Percentiles rank a stretch among this genome's conserved stretches.
Conservation (phyloP, 2,888 invertebrate genomes). For the Holacanthella duospinosa region DNA sequence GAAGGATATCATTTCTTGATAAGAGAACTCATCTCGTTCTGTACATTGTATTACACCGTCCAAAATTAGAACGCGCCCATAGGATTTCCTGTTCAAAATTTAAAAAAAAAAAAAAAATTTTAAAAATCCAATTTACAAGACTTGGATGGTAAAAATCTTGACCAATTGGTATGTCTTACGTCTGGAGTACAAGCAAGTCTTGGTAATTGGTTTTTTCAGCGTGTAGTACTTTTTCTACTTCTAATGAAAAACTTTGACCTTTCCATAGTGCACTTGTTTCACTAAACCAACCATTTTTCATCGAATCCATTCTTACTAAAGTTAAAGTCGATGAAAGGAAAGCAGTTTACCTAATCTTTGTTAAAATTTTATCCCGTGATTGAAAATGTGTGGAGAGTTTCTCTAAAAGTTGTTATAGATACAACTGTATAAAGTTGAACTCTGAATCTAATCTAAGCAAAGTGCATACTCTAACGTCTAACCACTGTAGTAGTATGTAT, state of each 20-base stretch:
- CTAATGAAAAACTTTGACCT: conserved; percentile 74
- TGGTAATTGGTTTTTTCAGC: conserved; percentile 71
- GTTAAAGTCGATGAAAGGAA: not conserved
- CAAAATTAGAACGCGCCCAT: conserved; percentile 77
- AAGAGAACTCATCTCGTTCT: conserved; percentile 89
- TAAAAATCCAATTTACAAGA: not conserved
- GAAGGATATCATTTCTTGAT: conserved; percentile 97
- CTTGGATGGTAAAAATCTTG: conserved; percentile 1
- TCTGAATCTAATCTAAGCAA: too few relatives aligned
- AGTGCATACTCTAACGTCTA: too few relatives aligned
- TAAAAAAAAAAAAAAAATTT: conserved; percentile 41
- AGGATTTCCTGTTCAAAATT: too few relatives aligned
- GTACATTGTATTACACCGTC: conserved; percentile 97
- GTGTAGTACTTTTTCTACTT: conserved; percentile 68
- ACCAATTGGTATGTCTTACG: conserved; percentile 46
- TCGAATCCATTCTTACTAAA: conserved; percentile 50
- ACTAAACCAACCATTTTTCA: conserved; percentile 50
- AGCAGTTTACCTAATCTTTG: too few relatives aligned
- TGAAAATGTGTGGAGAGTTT: too few relatives aligned
- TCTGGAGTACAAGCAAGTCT: conserved; percentile 70
- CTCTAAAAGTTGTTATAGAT: too few relatives aligned
- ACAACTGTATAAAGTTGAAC: too few relatives aligned
- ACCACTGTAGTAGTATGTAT: too few relatives aligned
- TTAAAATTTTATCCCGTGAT: too few relatives aligned
- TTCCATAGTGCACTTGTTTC: conserved; percentile 69